Base-by-base conservation (phyloP, 2,888 invertebrate genomes). In the Cerastis leucographa region DNA sequence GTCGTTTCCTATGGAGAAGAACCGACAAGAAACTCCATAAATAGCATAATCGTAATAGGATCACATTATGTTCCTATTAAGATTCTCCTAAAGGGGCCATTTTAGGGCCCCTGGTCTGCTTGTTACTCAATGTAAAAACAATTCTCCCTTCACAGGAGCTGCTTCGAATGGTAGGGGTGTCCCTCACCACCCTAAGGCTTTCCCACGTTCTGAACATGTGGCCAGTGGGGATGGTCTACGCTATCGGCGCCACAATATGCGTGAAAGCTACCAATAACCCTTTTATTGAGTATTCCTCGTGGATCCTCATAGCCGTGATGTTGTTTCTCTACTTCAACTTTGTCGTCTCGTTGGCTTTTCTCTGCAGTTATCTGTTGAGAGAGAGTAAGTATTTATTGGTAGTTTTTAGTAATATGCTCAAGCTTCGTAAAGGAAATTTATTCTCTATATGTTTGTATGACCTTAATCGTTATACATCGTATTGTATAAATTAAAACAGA, bases 281-380 rank as follows among this genome's bases (percentile, higher is more conserved):
- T 14, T 64, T 9, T 22, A n/a, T 64, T 42, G 8, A 64, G 8
- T 8, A 64, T 25, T 42, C 64, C 0, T n/a, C 64, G 17, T 42
- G 64, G 64, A 1, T 17, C n/a, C 42, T 42, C 42, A 64, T 64
- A 14, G 2, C 42, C 42, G 17, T 64, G 2, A 17, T 64, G 1
- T 17, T 42, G n/a, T 64, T 64, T 25, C 42, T 64, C 17, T 64
- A 25, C 64, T 64, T 64, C n/a, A 64, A 64, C 64, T 64, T 64
- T 42, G 35, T 64, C 17, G 9, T 64, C 42, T 64, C 64, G 17
- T 1, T 17, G n/a, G 64, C 64, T 8, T 64, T 64, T 64, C 40
- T 44, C n/a, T 42, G n/a, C 64, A n/a, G 42, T 64, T 64, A 42
- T 64, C 0, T 64, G n/a, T 44, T 64, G 64, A 64, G 0, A 14